phyloP scores from a whole-genome alignment of 2,888 invertebrate genomes.

The Callyntrura sp. region DNA sequence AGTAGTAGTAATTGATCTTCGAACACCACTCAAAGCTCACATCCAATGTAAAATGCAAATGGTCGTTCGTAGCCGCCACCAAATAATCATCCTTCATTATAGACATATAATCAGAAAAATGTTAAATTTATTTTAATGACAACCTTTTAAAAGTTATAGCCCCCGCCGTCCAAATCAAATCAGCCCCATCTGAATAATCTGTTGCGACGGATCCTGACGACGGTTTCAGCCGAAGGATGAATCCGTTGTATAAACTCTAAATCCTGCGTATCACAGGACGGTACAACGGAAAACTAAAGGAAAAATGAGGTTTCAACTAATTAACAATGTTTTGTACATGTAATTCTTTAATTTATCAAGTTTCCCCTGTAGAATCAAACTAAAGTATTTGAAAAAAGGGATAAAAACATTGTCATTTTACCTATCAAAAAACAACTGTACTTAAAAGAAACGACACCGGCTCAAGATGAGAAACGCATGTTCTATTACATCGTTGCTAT shows the following conservation, averaged over 20 bases:
- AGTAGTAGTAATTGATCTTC: conserved; percentile 43
- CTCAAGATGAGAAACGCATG: conserved; percentile 2
- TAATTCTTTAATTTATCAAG: conserved; percentile 14
- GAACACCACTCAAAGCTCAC: neutral
- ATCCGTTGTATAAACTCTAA: neutral
- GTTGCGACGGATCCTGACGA: neutral
- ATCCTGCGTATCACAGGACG: neutral
- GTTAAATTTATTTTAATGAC: conserved; percentile 32
- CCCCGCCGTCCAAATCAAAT: neutral
- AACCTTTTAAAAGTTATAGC: conserved; percentile 29
- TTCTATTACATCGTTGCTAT: conserved; percentile 18
- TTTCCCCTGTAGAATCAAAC: neutral
- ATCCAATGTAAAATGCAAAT: too few relatives aligned
- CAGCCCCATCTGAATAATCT: neutral
- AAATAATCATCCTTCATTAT: conserved; percentile 27
- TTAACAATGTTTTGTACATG: conserved; percentile 25
- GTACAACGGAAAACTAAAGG: neutral
- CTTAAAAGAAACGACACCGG: conserved; percentile 50
- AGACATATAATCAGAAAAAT: conserved; percentile 33
- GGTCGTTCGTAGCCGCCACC: neutral
- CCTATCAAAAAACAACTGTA: neutral
- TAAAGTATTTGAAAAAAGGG: neutral
- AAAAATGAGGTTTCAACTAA: conserved; percentile 31
- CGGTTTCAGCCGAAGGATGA: neutral
- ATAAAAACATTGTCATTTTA: neutral